phyloP scores from a whole-genome alignment of 1,140 invertebrate genomes.

The Myzus persicae region DNA sequence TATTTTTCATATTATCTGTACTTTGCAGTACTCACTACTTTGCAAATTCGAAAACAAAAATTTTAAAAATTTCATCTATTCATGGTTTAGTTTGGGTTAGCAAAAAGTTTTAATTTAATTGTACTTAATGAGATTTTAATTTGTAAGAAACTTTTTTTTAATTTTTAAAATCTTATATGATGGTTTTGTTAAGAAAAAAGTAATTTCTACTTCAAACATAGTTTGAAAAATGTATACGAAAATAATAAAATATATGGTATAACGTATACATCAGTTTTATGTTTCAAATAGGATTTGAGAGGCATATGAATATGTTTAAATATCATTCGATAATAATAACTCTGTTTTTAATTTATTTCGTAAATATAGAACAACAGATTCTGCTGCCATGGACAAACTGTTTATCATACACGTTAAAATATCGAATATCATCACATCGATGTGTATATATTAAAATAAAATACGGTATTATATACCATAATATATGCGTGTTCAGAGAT shows the following conservation, averaged over 20 bases:
- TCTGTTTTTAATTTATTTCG: background rate
- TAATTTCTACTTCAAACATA: background rate
- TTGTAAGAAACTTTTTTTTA: background rate
- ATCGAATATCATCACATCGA: too few relatives aligned
- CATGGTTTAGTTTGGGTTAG: background rate
- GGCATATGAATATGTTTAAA: too few relatives aligned
- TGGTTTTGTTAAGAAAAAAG: background rate
- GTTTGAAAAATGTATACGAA: background rate
- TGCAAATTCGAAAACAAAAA: background rate
- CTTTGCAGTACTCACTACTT: background rate
- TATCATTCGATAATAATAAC: too few relatives aligned
- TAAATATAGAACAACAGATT: background rate
- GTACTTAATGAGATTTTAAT: constrained; percentile 9
- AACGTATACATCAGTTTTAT: background rate
- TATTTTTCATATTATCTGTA: background rate
- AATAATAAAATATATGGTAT: background rate
- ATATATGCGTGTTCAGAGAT: too few relatives aligned
- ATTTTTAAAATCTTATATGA: background rate
- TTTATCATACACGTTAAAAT: background rate
- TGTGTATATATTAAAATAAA: background rate
- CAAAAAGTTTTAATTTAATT: background rate
- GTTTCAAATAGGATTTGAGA: background rate
- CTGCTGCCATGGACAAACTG: background rate
- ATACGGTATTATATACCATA: background rate
- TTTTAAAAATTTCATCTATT: background rate